Evolutionary conservation across 2,888 invertebrate genomes (phyloP), one percentile per base, ranked within the genome.

Genomic region (Disparrhopalites patrizii): DNA sequence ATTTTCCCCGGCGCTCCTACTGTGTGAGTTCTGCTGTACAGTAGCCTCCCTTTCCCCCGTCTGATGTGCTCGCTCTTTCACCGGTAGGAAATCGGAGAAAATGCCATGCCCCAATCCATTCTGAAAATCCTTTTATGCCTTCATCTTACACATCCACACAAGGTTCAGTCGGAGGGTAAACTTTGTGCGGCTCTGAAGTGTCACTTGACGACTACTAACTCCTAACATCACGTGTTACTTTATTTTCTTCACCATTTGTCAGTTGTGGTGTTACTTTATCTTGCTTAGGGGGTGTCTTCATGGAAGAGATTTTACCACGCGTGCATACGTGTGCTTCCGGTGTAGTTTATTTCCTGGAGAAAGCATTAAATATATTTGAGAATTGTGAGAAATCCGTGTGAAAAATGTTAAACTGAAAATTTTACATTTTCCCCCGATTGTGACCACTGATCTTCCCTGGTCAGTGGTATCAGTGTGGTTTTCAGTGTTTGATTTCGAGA

Each of bases 101-200:
- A 64, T 64, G 56, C 56, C 64, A 64, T 64, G 64, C 64, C 64
- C 64, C 56, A 64, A 64, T 56, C 64, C 64, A 64, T 64, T 56
- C 52, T 40, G 43, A 33, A 40, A 43, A 55, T 55, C 54, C 54
- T 54, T 62, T 55, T 52, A 55, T 62, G 62, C 56, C 36, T 56
- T 64, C 55, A 56, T 56, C 56, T 64, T 33, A 56, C 56, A 50
- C 64, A 43, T 43, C 56, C 51, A 23, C 50, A 52, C 40, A 50
- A 31, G 47, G 25, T 56, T 56, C 56, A 56, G 62, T 62, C 47
- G 56, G 55, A 56, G 31, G 50, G 33, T 40, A 64, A 64, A 47
- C 64, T 64, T 31, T 47, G 64, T 55, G 38, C 64, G 30, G 62
- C 50, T 50, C 47, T 64, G 47, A 55, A 55, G 43, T 64, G 64